A percentile compares a stretch with the other conserved stretches of the same genome.
These are phyloP conservation scores for Episyrphus balteatus DNA, from an alignment of 1,140 invertebrate genomes.

Conservation along the genomic window DNA sequence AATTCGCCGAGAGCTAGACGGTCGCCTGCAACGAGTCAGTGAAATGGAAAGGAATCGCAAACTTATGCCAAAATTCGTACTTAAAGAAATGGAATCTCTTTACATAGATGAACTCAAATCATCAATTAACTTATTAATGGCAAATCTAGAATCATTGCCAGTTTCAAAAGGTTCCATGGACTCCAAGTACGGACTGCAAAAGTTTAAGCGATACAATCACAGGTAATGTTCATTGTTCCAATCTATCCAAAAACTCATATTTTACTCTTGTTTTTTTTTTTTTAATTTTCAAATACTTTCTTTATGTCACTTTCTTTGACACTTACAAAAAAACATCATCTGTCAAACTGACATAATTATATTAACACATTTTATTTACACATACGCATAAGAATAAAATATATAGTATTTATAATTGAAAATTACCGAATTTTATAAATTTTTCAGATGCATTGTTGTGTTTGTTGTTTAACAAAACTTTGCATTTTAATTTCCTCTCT, in stretches of 20 bases:
- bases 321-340: too few relatives aligned
- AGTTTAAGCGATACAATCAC: conserved; percentile 91
- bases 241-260: neutral
- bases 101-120: conserved; percentile 97
- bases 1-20: conserved; percentile 95
- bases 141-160: conserved; percentile 95
- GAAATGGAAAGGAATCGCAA: conserved; percentile 98
- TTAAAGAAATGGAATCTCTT: conserved; percentile 99
- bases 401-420: neutral
- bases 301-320: neutral
- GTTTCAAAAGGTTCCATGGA: conserved; percentile 96
- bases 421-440: neutral
- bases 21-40: conserved; percentile 88
- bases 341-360: too few relatives aligned
- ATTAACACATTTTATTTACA: too few relatives aligned
- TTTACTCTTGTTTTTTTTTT: neutral
- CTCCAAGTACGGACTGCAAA: conserved; percentile 92
- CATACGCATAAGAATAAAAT: too few relatives aligned
- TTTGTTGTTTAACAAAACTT: too few relatives aligned
- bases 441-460: neutral
- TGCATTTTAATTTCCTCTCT: too few relatives aligned
- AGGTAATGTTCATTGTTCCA: conserved; percentile 58
- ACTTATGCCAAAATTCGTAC: conserved; percentile 96
- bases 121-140: conserved; percentile 96
- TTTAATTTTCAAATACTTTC: neutral